Conservation (phyloP, 2,797 vertebrate genomes). For the Myotis myotis region DNA sequence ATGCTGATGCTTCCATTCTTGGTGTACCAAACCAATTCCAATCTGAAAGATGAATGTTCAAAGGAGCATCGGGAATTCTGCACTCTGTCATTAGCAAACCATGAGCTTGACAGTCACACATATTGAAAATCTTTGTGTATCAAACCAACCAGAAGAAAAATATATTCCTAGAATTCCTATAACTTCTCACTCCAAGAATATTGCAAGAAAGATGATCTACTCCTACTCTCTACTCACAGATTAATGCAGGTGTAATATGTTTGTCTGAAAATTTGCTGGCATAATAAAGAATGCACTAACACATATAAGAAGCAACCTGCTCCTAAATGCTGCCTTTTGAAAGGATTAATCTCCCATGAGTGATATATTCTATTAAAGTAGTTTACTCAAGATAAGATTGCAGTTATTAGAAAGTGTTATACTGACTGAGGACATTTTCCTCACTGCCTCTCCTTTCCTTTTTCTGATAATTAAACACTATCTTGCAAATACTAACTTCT, state of each 20-base stretch:
- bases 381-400: conserved; percentile 28
- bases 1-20: background rate
- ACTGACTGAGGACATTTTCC: background rate
- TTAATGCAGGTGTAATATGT: background rate
- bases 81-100: background rate
- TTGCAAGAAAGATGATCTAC: background rate
- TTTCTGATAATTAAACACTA: conserved; percentile 60
- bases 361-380: conserved; percentile 19
- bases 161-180: background rate
- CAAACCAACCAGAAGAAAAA: background rate
- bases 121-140: background rate
- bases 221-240: background rate
- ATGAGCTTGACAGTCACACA: background rate
- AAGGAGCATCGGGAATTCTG: background rate
- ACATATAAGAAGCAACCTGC: background rate
- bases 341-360: conserved; percentile 17
- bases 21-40: background rate
- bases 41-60: background rate
- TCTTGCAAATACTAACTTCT: background rate
- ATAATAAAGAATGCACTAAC: background rate
- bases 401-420: conserved; percentile 49
- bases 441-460: background rate
- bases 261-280: background rate
- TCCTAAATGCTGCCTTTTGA: background rate
- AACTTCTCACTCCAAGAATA: background rate